Base-by-base conservation (phyloP, 2,888 invertebrate genomes). In the Miltochrista miniata region DNA sequence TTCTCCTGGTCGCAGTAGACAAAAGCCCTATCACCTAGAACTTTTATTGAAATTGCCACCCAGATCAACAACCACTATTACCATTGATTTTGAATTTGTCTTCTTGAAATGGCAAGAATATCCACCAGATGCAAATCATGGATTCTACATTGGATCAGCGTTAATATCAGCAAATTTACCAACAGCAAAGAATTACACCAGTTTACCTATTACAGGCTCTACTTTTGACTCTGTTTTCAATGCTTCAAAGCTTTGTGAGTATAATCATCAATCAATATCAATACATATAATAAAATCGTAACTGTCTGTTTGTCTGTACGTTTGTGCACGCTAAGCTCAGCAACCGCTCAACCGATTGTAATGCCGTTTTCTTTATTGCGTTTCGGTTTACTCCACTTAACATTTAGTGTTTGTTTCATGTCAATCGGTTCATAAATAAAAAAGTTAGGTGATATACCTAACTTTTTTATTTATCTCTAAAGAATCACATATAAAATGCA, bases 91-190 rank as follows among this genome's bases (percentile, higher is more conserved):
- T 88, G 98, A 98, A 83, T 97, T 97, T 86, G 96, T 97, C n/a
- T 97, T 99, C 77, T 93, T 99, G 5, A 98, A 98, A 87, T 99
- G 99, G 98, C 96, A 98, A 72, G 99, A 99, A 83, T 99, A 99
- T 88, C 99, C 99, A 11, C 99, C 99, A 0, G 99, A 99, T 93
- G 99, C 99, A 0, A 99, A 99, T 92, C 99, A 99, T 87, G 99
- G 99, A 0, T 98, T 99, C 86, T 98, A 98, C 78, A 94, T 99
- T 72, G 97, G 97, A 5, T 96, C 98, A 30, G 96, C 98, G 13
- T 93, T 97, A 41, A 93, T 99, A 52, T 94, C 96, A 31, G 95
- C 96, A 2, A 90, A 95, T 58, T 85, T 98, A 60, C 97, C 97
- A 0, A 92, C 95, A 45, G 95, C 95, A 7, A 94, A 94, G 61